Evolutionary conservation across 1,140 invertebrate species (phyloP), one percentile per base, ranked within the genome.

Genomic region (Leptinotarsa defecta): DNA sequence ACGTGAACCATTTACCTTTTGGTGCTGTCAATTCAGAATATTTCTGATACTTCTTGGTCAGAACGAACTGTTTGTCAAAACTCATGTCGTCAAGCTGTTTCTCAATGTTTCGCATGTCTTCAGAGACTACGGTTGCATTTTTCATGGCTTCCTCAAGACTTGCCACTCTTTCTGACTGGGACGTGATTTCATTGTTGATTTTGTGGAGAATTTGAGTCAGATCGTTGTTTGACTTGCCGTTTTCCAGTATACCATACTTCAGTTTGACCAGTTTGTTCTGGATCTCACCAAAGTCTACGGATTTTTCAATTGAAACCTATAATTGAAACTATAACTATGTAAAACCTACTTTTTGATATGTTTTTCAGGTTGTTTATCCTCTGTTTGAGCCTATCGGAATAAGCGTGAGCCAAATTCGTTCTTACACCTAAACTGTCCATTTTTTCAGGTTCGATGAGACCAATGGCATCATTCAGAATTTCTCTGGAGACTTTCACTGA

Each of bases 401-500:
- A 74, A 3, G 82, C 79, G 2, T 78, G 64, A 3, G 78, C 78
- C 17, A 84, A 76, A 13, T 83, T 83, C 3, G 89, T 87, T 48
- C 85, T 87, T 15, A 85, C 82, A 3, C 85, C 84, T 73, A 89
- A 83, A 3, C 88, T 88, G 63, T 87, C 85, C 4, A 84, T 80
- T 24, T 83, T 85, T 82, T 76, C 84, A 77, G 77, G 86, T 77
- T 83, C 85, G 15, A 83, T 89, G 71, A 88, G 86, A 67, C 88
- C 86, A 64, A 89, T 88, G 43, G 91, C 89, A 49, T 89, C 85
- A 34, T 91, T 85, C 1, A 91, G 89, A 15, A 91, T 89, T 48
- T 86, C 83, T 19, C 89, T 87, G 0, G 94, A 94, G 73, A 89
- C 88, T n/a, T 87, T 83, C 0, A 93, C 93, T 27, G 91, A 90